phyloP scores from a whole-genome alignment of 2,797 vertebrate species.

The Parauchenoglanis punctatus region DNA sequence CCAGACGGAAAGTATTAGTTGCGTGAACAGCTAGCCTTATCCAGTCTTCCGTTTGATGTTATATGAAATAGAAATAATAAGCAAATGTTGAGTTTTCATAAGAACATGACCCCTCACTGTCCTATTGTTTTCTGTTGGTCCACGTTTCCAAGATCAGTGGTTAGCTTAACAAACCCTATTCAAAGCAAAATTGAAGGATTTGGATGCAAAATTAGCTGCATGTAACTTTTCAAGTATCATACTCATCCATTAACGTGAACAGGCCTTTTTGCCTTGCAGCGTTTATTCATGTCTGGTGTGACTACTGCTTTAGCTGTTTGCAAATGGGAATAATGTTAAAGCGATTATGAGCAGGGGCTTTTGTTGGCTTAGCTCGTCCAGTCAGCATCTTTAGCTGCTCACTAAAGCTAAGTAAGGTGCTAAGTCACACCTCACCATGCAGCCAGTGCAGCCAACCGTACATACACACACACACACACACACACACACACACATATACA shows the following conservation, averaged over 20 bases:
- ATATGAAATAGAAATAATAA: not conserved
- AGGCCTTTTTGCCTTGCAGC: not conserved
- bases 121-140: not conserved
- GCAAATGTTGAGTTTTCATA: not conserved
- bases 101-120: not conserved
- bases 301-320: not conserved
- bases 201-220: not conserved
- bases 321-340: not conserved
- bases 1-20: not conserved
- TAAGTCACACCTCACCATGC: slow-evolving; percentile 1
- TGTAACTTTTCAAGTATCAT: not conserved
- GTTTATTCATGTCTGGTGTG: not conserved
- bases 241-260: not conserved
- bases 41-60: not conserved
- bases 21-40: not conserved
- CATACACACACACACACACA: not conserved
- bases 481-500: too few relatives aligned
- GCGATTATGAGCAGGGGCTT: not conserved
- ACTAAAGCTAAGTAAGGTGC: not conserved
- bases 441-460: not conserved
- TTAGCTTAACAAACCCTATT: not conserved
- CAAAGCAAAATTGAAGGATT: not conserved
- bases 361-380: not conserved
- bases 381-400: not conserved
- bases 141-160: not conserved